These are phyloP conservation scores for Pseudobourletiella spinata DNA, from an alignment of 1,140 invertebrate species.

Conservation along the genomic window DNA sequence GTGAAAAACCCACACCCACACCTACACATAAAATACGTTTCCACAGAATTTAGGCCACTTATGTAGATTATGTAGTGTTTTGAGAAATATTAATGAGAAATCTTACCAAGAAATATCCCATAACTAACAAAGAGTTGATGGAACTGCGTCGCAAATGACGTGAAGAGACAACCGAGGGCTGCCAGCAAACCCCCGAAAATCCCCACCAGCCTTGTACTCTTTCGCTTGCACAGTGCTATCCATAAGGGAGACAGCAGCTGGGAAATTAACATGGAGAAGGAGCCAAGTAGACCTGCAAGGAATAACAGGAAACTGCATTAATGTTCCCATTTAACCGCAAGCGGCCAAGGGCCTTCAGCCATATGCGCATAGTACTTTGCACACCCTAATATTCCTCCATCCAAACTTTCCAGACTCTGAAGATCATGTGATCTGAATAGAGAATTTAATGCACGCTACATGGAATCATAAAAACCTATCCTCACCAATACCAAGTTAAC, in stretches of 20 bases:
- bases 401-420: too few species aligned
- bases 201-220: conserved; percentile 76
- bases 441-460: too few species aligned
- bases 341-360: too few species aligned
- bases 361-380: too few species aligned
- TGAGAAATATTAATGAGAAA: too few species aligned
- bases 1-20: conserved; percentile 69
- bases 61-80: too few species aligned
- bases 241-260: conserved; percentile 72
- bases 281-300: conserved; percentile 69
- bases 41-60: not conserved
- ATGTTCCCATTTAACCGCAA: too few species aligned
- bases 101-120: conserved; percentile 53
- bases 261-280: conserved; percentile 68
- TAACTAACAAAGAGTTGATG: conserved; percentile 86
- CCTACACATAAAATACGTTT: conserved; percentile 44
- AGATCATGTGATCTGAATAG: too few species aligned
- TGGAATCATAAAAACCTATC: too few species aligned
- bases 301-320: too few species aligned
- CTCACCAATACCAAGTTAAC: too few species aligned
- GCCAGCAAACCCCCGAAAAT: conserved; percentile 76
- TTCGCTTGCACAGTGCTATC: conserved; percentile 71
- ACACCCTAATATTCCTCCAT: too few species aligned
- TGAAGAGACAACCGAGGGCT: conserved; percentile 76
- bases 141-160: conserved; percentile 76